Percentiles rank a stretch among this genome's conserved stretches.
Evolutionary conservation across 53 echinoderm and acorn worm species (phyloP).

Genomic region (Astropecten irregularis): DNA sequence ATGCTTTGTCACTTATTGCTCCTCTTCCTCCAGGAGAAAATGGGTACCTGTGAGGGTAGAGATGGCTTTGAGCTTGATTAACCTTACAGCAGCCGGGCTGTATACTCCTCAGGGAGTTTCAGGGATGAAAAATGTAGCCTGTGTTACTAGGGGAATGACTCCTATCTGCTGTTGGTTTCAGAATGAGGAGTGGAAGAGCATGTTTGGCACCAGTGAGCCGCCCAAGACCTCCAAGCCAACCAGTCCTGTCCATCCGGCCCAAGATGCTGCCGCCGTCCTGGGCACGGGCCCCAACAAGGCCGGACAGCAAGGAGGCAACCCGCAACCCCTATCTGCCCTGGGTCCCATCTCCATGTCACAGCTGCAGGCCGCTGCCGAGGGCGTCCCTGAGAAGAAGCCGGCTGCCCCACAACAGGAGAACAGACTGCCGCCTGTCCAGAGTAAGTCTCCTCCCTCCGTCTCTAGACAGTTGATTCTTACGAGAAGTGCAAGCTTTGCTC

Average conservation of each 20-base stretch:
- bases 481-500: too few species aligned
- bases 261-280: conserved; percentile 54
- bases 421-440: conserved; percentile 66
- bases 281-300: too few species aligned
- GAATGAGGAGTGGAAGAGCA: conserved; percentile 99
- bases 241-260: conserved; percentile 70
- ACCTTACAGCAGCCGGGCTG: too few species aligned
- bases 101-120: too few species aligned
- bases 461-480: too few species aligned
- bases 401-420: conserved; percentile 43
- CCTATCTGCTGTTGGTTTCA: too few species aligned
- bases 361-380: conserved; percentile 91
- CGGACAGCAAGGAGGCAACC: not conserved
- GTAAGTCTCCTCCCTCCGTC: conserved; percentile 62
- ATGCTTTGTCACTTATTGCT: too few species aligned
- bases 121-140: too few species aligned
- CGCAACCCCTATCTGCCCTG: conserved; percentile 57
- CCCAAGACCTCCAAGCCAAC: conserved; percentile 47
- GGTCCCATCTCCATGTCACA: conserved; percentile 97
- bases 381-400: conserved; percentile 77
- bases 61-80: too few species aligned
- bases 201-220: conserved; percentile 76
- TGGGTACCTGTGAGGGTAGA: too few species aligned
- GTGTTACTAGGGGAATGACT: too few species aligned
- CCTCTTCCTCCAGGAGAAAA: too few species aligned